These are phyloP conservation scores for Drosophila nannoptera DNA, from an alignment of 1,140 invertebrate species.

Conservation along the genomic window DNA sequence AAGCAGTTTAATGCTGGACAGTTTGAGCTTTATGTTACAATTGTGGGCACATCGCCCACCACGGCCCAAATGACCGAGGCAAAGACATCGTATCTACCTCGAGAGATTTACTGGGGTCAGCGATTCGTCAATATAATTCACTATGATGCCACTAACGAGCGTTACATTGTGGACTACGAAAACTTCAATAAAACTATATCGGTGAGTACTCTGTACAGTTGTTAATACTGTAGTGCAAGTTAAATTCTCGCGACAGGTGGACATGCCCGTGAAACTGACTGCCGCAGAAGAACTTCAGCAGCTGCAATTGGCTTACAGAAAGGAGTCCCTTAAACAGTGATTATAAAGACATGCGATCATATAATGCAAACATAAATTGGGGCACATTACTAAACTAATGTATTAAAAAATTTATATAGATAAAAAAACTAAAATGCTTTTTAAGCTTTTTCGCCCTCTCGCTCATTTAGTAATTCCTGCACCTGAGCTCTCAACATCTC, in stretches of 20 bases:
- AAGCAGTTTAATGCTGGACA: conserved; percentile 81
- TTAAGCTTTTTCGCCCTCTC: conserved; percentile 5
- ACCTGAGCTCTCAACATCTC: conserved; percentile 49
- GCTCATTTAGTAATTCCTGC: conserved; percentile 12
- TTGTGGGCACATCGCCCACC: conserved; percentile 89
- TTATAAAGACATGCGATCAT: too few species aligned
- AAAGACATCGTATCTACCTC: conserved; percentile 89
- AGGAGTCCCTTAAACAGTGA: neutral
- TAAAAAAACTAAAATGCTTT: conserved; percentile 2
- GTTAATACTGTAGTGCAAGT: neutral
- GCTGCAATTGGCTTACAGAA: neutral
- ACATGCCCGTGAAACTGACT: conserved; percentile 44
- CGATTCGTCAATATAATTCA: conserved; percentile 85
- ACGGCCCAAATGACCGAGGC: conserved; percentile 88
- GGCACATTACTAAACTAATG: neutral
- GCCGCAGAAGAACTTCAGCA: conserved; percentile 5
- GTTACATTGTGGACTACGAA: conserved; percentile 95
- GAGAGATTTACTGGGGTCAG: conserved; percentile 92
- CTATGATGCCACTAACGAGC: conserved; percentile 92
- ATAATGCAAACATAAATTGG: too few species aligned
- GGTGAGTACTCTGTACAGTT: conserved; percentile 27
- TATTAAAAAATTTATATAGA: neutral
- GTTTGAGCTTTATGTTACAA: conserved; percentile 92
- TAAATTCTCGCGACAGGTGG: conserved; percentile 30
- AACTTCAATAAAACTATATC: conserved; percentile 91